Percentiles rank a stretch among this genome's conserved stretches.
Conservation (phyloP, 2,113 vertebrate genomes). For the Malurus cyaneus region DNA sequence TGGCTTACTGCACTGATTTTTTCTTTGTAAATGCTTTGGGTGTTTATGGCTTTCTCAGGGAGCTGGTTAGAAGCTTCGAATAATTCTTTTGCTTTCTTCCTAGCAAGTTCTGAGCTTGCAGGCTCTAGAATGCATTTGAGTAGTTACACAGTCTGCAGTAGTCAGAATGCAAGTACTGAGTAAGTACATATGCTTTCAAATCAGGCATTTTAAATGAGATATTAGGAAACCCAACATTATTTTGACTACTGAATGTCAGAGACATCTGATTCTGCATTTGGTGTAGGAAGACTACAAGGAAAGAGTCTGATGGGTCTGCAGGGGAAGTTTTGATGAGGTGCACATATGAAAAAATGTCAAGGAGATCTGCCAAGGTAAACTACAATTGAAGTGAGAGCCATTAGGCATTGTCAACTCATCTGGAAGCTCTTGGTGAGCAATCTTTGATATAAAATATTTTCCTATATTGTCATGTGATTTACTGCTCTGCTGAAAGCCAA, state of each 20-base stretch:
- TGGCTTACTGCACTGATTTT: neutral
- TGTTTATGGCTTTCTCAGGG: neutral
- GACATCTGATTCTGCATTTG: conserved; percentile 15
- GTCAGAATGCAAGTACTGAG: neutral
- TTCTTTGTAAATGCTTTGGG: neutral
- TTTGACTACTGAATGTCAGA: neutral
- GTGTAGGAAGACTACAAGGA: neutral
- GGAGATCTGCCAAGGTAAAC: conserved; percentile 32
- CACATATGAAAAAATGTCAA: neutral
- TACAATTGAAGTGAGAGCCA: neutral
- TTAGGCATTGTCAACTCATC: conserved; percentile 54
- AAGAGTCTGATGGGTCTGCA: neutral
- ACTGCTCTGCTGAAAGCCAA: conserved; percentile 8
- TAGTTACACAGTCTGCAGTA: neutral
- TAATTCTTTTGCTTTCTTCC: neutral
- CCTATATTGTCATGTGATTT: neutral
- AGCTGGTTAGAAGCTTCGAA: neutral
- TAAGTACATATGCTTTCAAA: neutral
- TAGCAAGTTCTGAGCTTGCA: neutral
- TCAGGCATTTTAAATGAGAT: neutral
- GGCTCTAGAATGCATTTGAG: neutral
- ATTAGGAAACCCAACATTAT: neutral
- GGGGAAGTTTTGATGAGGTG: conserved; percentile 52
- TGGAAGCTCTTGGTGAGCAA: conserved; percentile 43
- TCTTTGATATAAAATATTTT: conserved; percentile 33